Conservation (phyloP, 2,113 vertebrate species). For the Sinocyclocheilus grahami region DNA sequence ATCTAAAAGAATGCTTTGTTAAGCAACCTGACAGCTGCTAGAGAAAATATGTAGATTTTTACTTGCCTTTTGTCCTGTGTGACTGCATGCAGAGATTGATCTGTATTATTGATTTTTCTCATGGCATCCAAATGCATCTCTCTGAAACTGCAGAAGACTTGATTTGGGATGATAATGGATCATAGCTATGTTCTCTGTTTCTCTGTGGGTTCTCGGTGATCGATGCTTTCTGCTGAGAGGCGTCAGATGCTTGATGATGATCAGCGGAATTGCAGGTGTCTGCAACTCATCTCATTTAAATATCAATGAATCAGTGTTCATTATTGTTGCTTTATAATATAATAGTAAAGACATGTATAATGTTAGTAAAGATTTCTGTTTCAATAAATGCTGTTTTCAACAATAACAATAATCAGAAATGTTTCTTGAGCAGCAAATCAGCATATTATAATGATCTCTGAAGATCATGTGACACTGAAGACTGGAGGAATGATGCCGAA, state of each 20-base stretch:
- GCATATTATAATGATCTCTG: too few relatives aligned
- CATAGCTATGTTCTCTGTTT: conserved; percentile 38
- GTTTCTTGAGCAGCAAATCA: too few relatives aligned
- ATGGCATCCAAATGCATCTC: conserved; percentile 18
- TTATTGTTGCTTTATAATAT: neutral
- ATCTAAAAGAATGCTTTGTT: neutral
- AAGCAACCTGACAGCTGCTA: neutral
- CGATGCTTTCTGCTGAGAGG: conserved; percentile 42
- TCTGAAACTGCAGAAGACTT: neutral
- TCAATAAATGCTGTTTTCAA: too few relatives aligned
- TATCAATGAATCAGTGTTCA: neutral
- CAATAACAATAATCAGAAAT: too few relatives aligned
- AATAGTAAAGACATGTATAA: too few relatives aligned
- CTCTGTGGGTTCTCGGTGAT: conserved; percentile 42
- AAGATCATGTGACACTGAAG: too few relatives aligned
- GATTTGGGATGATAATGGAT: conserved; percentile 36
- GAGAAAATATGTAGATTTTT: neutral
- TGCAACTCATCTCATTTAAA: neutral
- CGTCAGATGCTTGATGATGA: neutral
- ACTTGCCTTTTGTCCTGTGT: neutral
- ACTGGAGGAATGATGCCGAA: too few relatives aligned
- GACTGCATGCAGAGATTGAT: conserved; percentile 5
- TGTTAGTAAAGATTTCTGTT: too few relatives aligned
- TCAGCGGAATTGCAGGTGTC: conserved; percentile 7
- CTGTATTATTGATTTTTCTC: conserved; percentile 34